Conservation (phyloP, 1,140 invertebrate genomes). For the Nylanderia fulva region DNA sequence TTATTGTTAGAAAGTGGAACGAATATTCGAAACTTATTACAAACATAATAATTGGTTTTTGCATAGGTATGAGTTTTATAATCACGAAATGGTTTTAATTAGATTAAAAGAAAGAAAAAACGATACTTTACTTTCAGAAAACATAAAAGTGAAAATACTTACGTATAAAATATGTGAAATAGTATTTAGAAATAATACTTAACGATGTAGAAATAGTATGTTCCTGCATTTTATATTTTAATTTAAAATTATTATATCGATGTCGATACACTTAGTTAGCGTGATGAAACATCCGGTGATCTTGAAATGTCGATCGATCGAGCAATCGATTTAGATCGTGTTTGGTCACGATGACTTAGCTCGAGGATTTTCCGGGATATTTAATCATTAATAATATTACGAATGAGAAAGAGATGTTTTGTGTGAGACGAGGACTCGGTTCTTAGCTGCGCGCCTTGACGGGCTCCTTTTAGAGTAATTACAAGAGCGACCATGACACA, state of each 20-base stretch:
- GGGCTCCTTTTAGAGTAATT: conserved; percentile 68
- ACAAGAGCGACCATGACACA: conserved; percentile 63
- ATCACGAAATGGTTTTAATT: background rate
- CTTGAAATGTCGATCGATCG: conserved; percentile 53
- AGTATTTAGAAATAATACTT: no score
- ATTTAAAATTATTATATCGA: background rate
- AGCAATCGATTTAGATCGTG: conserved; percentile 25
- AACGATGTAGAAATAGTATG: background rate
- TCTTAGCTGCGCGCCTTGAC: conserved; percentile 50
- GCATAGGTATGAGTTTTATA: background rate
- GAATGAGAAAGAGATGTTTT: background rate
- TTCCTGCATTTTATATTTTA: background rate
- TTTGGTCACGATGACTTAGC: conserved; percentile 54
- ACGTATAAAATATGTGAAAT: no score
- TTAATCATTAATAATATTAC: conserved; percentile 47
- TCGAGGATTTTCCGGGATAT: conserved; percentile 71
- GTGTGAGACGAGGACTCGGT: conserved; percentile 7
- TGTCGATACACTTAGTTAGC: conserved; percentile 19
- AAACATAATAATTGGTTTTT: background rate
- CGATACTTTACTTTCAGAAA: background rate
- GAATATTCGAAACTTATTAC: background rate
- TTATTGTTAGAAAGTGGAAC: background rate
- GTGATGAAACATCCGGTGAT: conserved; percentile 51
- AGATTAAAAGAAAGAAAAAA: background rate
- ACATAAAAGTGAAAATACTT: background rate